Evolutionary conservation across 1,140 invertebrate genomes (phyloP).

Genomic region (Scaptomyza hsui): DNA sequence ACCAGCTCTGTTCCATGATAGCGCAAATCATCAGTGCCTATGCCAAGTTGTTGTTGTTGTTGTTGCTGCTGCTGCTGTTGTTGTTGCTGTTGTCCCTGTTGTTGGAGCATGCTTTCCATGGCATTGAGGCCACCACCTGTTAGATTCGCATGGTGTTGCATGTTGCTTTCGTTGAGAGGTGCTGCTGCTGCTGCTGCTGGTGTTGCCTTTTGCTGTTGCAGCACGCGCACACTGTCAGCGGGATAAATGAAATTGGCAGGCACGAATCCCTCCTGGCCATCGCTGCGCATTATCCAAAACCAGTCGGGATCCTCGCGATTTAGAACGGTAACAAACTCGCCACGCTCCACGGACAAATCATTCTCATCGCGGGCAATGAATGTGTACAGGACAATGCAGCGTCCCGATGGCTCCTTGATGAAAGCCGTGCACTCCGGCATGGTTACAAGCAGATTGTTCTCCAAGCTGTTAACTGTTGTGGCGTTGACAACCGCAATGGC

Average conservation of each 20-base stretch:
- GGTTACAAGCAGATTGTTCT: conserved; percentile 82
- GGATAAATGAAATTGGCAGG: conserved; percentile 97
- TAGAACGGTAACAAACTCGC: conserved; percentile 97
- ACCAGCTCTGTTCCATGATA: conserved; percentile 95
- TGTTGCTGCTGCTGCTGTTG: conserved; percentile 42
- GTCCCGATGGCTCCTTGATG: conserved; percentile 94
- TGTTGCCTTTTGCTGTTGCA: conserved; percentile 69
- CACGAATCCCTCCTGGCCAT: conserved; percentile 97
- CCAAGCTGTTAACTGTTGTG: conserved; percentile 82
- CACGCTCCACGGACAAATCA: conserved; percentile 95
- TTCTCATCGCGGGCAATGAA: conserved; percentile 97
- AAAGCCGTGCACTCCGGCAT: conserved; percentile 89
- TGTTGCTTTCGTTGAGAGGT: conserved; percentile 49
- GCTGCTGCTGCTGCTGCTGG: conserved; percentile 18
- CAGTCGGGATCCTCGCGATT: conserved; percentile 97
- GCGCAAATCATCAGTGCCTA: conserved; percentile 86
- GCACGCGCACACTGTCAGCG: conserved; percentile 91
- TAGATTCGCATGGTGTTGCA: conserved; percentile 60
- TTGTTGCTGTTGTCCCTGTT: conserved; percentile 37
- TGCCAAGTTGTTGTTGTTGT: conserved; percentile 72
- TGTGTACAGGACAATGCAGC: conserved; percentile 96
- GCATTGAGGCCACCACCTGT: conserved; percentile 47
- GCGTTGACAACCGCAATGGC: conserved; percentile 7
- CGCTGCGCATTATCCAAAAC: conserved; percentile 96
- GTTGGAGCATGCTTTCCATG: conserved; percentile 57